Conservation (phyloP, 2,113 vertebrate species). For the Craseonycteris thonglongyai region DNA sequence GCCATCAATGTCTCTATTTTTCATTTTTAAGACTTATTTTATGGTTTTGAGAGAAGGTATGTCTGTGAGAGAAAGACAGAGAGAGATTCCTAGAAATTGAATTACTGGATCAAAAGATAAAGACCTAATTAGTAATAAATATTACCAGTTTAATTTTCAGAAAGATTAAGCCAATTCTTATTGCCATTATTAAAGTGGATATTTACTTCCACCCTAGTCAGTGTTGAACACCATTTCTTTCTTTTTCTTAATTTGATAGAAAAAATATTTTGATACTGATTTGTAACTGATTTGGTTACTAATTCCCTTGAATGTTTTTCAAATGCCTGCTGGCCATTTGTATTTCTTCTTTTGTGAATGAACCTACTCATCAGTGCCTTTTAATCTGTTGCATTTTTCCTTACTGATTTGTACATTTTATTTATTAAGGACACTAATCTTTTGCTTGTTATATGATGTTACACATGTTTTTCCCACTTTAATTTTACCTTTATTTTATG, state of each 20-base stretch:
- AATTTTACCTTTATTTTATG: constrained; percentile 30
- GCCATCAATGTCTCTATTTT: too few relatives aligned
- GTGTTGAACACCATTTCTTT: not conserved
- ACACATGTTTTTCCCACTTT: not conserved
- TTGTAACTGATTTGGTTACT: not conserved
- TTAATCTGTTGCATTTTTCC: not conserved
- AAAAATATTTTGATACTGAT: not conserved
- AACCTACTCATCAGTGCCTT: not conserved
- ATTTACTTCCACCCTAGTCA: not conserved
- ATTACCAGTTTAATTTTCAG: not conserved
- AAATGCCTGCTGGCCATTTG: not conserved
- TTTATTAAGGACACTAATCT: not conserved
- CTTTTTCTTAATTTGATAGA: not conserved
- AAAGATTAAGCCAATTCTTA: not conserved
- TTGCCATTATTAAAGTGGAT: not conserved
- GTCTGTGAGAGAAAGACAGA: too few relatives aligned
- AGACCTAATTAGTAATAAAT: not conserved
- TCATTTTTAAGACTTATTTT: too few relatives aligned
- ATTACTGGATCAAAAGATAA: not conserved
- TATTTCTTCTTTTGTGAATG: constrained; percentile 14
- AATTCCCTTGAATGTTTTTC: not conserved
- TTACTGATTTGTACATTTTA: not conserved
- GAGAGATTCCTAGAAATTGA: not conserved
- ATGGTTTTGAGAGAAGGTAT: too few relatives aligned
- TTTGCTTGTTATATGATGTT: not conserved